Percentiles rank a stretch among this genome's conserved stretches.
Evolutionary conservation across 2,797 vertebrate species (phyloP).

Genomic region (Poliocrania exsul): DNA sequence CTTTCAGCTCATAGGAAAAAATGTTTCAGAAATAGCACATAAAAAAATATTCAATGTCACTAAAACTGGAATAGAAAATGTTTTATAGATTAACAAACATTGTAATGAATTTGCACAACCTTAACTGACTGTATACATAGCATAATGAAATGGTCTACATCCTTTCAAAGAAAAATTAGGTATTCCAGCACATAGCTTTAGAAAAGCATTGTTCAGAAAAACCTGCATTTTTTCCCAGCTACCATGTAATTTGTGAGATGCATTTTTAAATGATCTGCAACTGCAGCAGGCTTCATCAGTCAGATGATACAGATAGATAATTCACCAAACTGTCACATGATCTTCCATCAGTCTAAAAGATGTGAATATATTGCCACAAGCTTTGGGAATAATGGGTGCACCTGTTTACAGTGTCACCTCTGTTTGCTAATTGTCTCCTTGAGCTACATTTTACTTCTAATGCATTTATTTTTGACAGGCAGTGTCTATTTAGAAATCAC

Average conservation of each 20-base stretch:
- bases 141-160: constrained; percentile 76
- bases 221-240: constrained; percentile 80
- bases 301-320: constrained; percentile 92
- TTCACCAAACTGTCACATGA: constrained; percentile 91
- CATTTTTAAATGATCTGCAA: constrained; percentile 87
- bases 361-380: constrained; percentile 95
- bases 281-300: constrained; percentile 87
- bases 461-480: constrained; percentile 93
- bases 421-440: constrained; percentile 99
- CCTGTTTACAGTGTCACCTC: constrained; percentile 99
- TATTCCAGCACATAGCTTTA: constrained; percentile 72
- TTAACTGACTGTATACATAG: constrained; percentile 79
- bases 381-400: constrained; percentile 97
- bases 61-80: constrained; percentile 77
- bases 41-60: constrained; percentile 76
- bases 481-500: constrained; percentile 94
- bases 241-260: constrained; percentile 86
- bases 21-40: constrained; percentile 75
- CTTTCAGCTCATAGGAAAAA: constrained; percentile 75
- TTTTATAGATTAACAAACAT: constrained; percentile 80
- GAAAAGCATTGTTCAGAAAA: constrained; percentile 79
- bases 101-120: constrained; percentile 78
- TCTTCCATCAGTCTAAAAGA: constrained; percentile 92
- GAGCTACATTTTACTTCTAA: constrained; percentile 94
- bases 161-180: constrained; percentile 79